Percentiles rank a stretch among this genome's conserved stretches.
These are phyloP conservation scores for Otis tarda DNA, from an alignment of 2,113 vertebrate genomes.

Conservation along the genomic window DNA sequence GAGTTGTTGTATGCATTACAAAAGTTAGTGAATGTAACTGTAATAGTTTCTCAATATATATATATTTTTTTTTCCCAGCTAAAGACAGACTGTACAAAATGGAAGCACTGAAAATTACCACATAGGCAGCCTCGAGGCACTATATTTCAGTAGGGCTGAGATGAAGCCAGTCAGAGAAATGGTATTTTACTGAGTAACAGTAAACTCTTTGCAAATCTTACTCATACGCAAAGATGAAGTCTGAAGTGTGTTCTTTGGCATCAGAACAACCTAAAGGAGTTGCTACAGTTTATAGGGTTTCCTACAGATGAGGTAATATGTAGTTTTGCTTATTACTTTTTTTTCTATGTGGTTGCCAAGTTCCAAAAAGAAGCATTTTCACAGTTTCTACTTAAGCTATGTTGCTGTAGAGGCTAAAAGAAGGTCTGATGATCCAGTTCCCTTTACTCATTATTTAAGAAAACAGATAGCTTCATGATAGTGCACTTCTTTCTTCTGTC, in stretches of 20 bases:
- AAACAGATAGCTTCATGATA: constrained; percentile 5
- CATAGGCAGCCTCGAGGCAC: not conserved
- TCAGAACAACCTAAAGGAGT: constrained; percentile 3
- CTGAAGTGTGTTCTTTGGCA: constrained; percentile 39
- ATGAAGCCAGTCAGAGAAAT: not conserved
- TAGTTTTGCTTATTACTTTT: not conserved
- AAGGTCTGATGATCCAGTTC: not conserved
- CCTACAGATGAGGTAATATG: constrained; percentile 39
- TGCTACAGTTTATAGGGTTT: constrained; percentile 12
- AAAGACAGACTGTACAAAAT: not conserved
- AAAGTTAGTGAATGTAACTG: not conserved
- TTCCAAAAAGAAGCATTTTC: not conserved
- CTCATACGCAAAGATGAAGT: constrained; percentile 1
- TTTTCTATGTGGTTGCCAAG: not conserved
- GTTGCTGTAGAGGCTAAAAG: not conserved
- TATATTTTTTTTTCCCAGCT: constrained; percentile 26
- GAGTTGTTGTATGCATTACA: not conserved
- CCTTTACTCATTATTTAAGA: constrained; percentile 9
- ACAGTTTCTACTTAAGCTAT: not conserved
- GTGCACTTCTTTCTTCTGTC: not conserved
- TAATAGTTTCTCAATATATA: not conserved
- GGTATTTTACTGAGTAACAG: constrained; percentile 21
- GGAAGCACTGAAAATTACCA: constrained; percentile 20
- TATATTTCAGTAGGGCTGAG: not conserved
- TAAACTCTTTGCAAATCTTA: not conserved